Percentiles rank a stretch among this genome's conserved stretches.
Evolutionary conservation across 2,888 invertebrate species (phyloP).

Genomic region (Metalampra italica): DNA sequence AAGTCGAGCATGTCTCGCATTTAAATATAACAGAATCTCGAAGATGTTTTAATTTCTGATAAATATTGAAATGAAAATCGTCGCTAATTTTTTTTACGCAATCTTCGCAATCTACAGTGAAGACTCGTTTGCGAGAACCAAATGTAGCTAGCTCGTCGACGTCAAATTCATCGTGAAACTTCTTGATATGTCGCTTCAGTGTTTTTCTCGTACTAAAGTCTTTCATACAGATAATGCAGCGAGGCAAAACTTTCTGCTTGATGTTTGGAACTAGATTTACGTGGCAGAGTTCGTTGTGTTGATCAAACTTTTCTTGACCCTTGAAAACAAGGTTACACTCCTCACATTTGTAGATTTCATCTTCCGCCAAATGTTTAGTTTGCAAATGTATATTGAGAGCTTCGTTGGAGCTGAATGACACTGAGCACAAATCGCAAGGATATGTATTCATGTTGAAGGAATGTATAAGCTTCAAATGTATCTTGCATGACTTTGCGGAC

Average conservation of each 20-base stretch:
- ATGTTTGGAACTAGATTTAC: constrained; percentile 25
- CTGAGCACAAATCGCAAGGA: constrained; percentile 56
- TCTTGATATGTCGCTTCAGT: constrained; percentile 57
- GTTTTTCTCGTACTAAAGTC: constrained; percentile 65
- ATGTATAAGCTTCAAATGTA: constrained; percentile 56
- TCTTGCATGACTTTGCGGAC: constrained; percentile 63
- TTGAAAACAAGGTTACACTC: constrained; percentile 56
- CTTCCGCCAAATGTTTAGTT: constrained; percentile 52
- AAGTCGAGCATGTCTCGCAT: constrained; percentile 38
- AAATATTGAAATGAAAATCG: constrained; percentile 32
- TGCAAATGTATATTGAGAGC: constrained; percentile 47
- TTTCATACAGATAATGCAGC: constrained; percentile 58
- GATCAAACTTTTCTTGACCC: constrained; percentile 52
- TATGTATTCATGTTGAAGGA: constrained; percentile 59
- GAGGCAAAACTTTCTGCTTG: constrained; percentile 39
- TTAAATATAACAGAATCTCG: constrained; percentile 44
- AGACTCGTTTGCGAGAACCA: constrained; percentile 31
- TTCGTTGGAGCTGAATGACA: constrained; percentile 50
- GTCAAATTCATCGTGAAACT: constrained; percentile 55
- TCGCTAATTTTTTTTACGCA: constrained; percentile 52
- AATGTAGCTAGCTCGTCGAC: constrained; percentile 48
- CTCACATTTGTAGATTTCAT: constrained; percentile 60
- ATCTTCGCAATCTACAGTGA: constrained; percentile 47
- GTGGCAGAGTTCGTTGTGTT: constrained; percentile 42
- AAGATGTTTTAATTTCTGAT: constrained; percentile 38